Percentiles rank a stretch among this genome's conserved stretches.
Conservation (phyloP, 2,888 invertebrate genomes). For the Eutolmus rufibarbis region DNA sequence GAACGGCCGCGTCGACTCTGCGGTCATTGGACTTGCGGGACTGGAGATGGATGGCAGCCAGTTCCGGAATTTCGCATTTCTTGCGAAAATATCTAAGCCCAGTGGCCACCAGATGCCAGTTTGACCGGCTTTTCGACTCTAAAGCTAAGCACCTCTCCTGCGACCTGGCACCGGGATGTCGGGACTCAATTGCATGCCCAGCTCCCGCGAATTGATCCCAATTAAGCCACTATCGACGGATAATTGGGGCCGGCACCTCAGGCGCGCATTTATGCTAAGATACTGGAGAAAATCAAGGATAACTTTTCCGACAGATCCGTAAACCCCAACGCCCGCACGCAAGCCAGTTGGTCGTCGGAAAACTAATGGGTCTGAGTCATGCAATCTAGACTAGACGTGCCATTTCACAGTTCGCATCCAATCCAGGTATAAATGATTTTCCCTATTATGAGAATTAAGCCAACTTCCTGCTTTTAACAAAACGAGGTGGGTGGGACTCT, state of each 20-base stretch:
- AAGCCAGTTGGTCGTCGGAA: not conserved
- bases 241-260: not conserved
- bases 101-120: not conserved
- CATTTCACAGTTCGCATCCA: not conserved
- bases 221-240: not conserved
- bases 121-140: not conserved
- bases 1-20: not conserved
- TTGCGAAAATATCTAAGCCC: not conserved
- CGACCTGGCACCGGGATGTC: not conserved
- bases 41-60: not conserved
- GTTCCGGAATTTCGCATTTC: not conserved
- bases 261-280: not conserved
- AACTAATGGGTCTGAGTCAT: not conserved
- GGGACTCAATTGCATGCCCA: not conserved
- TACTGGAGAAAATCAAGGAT: not conserved
- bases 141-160: not conserved
- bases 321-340: not conserved
- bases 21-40: not conserved
- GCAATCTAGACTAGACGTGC: not conserved
- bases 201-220: not conserved
- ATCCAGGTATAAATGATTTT: not conserved
- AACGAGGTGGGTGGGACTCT: not conserved
- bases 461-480: not conserved
- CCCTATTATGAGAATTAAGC: not conserved
- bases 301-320: not conserved